A percentile compares a stretch with the other conserved stretches of the same genome.
phyloP scores from a whole-genome alignment of 1,140 invertebrate genomes.

The Semibalanus balanoides region DNA sequence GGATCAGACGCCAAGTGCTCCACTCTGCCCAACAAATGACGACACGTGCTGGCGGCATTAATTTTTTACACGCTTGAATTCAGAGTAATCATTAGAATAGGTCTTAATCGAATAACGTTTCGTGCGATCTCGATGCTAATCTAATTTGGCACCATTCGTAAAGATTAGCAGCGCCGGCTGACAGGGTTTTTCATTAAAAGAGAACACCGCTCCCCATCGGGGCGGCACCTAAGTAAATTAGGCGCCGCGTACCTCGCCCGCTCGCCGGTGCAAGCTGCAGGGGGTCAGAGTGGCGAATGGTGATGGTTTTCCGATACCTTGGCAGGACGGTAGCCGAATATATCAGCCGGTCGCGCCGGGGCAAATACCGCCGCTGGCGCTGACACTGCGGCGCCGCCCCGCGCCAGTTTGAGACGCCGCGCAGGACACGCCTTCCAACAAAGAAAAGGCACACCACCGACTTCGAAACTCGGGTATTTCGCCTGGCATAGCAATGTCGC shows the following conservation, averaged over 20 bases:
- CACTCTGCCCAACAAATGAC: not conserved
- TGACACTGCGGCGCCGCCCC: too few relatives aligned
- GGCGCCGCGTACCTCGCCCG: not conserved
- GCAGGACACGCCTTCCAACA: too few relatives aligned
- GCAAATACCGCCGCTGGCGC: too few relatives aligned
- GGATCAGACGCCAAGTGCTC: not conserved
- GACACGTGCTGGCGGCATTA: not conserved
- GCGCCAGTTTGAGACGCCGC: too few relatives aligned
- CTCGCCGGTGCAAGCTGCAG: not conserved
- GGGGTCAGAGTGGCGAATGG: not conserved
- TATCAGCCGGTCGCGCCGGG: too few relatives aligned
- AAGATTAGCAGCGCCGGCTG: not conserved
- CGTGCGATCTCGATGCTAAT: not conserved
- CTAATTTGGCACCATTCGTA: not conserved
- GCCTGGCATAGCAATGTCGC: too few relatives aligned
- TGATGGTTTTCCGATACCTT: not conserved
- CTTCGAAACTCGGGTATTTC: too few relatives aligned
- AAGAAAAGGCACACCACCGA: too few relatives aligned
- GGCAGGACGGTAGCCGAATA: too few relatives aligned
- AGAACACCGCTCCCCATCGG: not conserved
- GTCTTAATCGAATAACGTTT: not conserved
- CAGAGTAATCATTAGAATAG: not conserved
- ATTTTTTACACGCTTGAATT: not conserved
- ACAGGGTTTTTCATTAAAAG: conserved; percentile 2
- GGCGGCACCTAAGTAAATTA: not conserved